Evolutionary conservation across 1,140 invertebrate species (phyloP), one percentile per base, ranked within the genome.

Genomic region (Calosoma granatense): DNA sequence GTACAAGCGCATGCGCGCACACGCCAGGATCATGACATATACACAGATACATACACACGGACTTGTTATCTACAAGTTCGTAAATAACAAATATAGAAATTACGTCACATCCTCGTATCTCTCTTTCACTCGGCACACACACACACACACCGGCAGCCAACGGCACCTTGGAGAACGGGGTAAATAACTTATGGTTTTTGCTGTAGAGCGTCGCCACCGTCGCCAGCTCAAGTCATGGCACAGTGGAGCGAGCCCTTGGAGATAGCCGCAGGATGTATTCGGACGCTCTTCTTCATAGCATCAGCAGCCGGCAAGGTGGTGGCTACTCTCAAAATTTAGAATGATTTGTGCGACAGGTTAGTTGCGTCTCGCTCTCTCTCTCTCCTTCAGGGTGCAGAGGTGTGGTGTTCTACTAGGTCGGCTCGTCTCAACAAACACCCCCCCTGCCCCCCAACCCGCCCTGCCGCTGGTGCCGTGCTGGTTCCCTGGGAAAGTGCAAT

Each of bases 401-500:
- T n/a, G n/a, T n/a, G n/a, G n/a, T n/a, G n/a, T n/a, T n/a, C n/a
- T n/a, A n/a, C n/a, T n/a, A n/a, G n/a, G n/a, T n/a, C n/a, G n/a
- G n/a, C n/a, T n/a, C n/a, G n/a, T n/a, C n/a, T n/a, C n/a, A n/a
- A n/a, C n/a, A n/a, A n/a, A n/a, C n/a, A n/a, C n/a, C n/a, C n/a
- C n/a, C n/a, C n/a, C n/a, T n/a, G n/a, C n/a, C n/a, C n/a, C n/a
- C n/a, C n/a, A n/a, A n/a, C n/a, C n/a, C n/a, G n/a, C n/a, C n/a
- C n/a, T 36, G 6, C 26, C 6, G 26, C 26, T 36, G 26, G 26
- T 36, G 41, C 17, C 6, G 9, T 17, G 41, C 6, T 47, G 9
- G 41, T 17, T 4, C 41, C 55, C 59, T 56, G 60, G 61, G 67
- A 68, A 71, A 72, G 70, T 72, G 70, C 69, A 71, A 71, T 71